Evolutionary conservation across 2,888 invertebrate species (phyloP).

Genomic region (Doris montereyensis): DNA sequence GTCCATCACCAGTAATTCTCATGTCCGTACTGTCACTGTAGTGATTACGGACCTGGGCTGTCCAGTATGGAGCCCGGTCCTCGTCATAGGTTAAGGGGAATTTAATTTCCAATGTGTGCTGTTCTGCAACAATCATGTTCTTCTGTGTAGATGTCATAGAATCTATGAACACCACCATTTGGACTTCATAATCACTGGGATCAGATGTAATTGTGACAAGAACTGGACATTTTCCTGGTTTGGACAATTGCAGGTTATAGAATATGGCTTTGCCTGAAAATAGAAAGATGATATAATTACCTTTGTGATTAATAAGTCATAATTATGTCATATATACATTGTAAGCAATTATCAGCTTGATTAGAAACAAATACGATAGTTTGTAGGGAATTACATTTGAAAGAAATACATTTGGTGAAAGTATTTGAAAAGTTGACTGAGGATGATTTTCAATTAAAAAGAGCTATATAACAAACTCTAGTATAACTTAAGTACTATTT

Average conservation of each 20-base stretch:
- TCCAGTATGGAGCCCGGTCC: conserved; percentile 29
- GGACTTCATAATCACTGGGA: conserved; percentile 35
- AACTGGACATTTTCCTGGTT: conserved; percentile 43
- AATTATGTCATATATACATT: too few species aligned
- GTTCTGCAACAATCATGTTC: conserved; percentile 34
- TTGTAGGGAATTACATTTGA: too few species aligned
- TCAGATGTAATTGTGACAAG: conserved; percentile 37
- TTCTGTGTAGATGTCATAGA: conserved; percentile 33
- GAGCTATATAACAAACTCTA: too few species aligned
- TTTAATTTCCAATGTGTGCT: conserved; percentile 38
- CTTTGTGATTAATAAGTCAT: too few species aligned
- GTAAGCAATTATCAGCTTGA: too few species aligned
- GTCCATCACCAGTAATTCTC: conserved; percentile 17
- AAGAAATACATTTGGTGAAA: too few species aligned
- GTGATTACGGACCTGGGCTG: conserved; percentile 36
- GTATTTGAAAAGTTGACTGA: too few species aligned
- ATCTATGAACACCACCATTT: conserved; percentile 13
- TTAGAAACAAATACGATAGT: too few species aligned
- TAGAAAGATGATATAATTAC: not conserved
- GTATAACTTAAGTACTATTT: too few species aligned
- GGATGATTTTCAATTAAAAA: too few species aligned
- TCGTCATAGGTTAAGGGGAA: conserved; percentile 37
- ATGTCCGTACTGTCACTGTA: conserved; percentile 32
- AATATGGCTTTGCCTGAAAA: conserved; percentile 33
- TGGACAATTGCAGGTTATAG: conserved; percentile 37